Base-by-base conservation (phyloP, 2,113 vertebrate species). In the Tachysurus vachellii region DNA sequence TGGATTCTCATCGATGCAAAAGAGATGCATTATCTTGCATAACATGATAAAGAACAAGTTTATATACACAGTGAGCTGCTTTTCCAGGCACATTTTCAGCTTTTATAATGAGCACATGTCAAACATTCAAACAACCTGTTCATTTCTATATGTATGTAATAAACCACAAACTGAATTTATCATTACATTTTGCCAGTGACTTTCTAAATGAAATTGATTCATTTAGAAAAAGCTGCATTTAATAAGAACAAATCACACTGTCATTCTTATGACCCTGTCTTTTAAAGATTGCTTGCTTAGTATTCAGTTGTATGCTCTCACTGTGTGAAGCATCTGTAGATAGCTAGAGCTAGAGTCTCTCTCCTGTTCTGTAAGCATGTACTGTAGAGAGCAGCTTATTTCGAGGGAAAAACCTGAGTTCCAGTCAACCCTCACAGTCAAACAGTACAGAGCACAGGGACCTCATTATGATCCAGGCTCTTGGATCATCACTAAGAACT, bases 381-480 rank as follows among this genome's bases (percentile, higher is more conserved):
- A n/a, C n/a, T n/a, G n/a, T 80, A 79, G n/a, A 83, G 47, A 84
- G 82, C 73, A 68, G 59, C 86, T 83, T 47, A 75, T 80, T 57
- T 68, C 21, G 80, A 31, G 23, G n/a, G 64, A 53, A 84, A 85
- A 70, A 80, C 23, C 31, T 56, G 54, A 79, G 62, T 54, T 50
- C 54, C 80, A 83, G 53, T 80, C 61, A 7, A 47, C 82, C n/a
- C 54, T 82, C 56, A 42, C 42, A 68, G 59, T 44, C 56, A 10
- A 56, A 57, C 11, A 23, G 26, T 13, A 80, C 79, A 80, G 77
- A 44, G 59, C 79, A 1, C 28, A 59, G 83, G 83, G 83, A 85
- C 79, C 84, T 89, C 68, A 85, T 89, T 85, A 88, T 82, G 82
- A 82, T 77, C 57, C 54, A 68, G 83, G 71, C 70, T 85, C 82